These are phyloP conservation scores for Ophraella communa DNA, from an alignment of 2,888 invertebrate genomes.

Conservation along the genomic window DNA sequence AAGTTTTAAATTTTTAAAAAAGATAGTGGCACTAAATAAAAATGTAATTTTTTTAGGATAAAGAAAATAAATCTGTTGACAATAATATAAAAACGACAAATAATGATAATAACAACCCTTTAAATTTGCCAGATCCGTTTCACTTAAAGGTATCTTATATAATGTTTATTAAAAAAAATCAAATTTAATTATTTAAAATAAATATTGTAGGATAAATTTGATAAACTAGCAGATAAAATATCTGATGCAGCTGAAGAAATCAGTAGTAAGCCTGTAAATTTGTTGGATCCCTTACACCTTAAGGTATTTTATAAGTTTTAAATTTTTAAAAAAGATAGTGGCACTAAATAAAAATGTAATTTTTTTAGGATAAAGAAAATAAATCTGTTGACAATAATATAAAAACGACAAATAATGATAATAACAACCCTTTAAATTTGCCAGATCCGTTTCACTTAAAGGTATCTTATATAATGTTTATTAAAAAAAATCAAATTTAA, in stretches of 20 bases:
- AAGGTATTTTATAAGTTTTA: not conserved
- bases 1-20: not conserved
- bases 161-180: not conserved
- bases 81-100: not conserved
- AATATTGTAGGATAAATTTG: not conserved
- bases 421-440: not conserved
- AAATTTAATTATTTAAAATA: not conserved
- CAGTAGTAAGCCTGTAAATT: not conserved
- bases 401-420: not conserved
- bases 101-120: not conserved
- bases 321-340: not conserved
- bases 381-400: not conserved
- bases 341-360: not conserved
- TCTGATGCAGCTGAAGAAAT: not conserved
- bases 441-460: conserved; percentile 3
- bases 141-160: conserved; percentile 5
- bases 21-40: not conserved
- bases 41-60: not conserved
- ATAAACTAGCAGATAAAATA: not conserved
- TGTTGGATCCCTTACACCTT: conserved; percentile 4
- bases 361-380: not conserved
- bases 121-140: conserved; percentile 4
- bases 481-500: too few species aligned
- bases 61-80: not conserved
- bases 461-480: too few species aligned